Evolutionary conservation across 2,888 invertebrate genomes (phyloP), one percentile per base, ranked within the genome.

Genomic region (Tenthredo amoena): DNA sequence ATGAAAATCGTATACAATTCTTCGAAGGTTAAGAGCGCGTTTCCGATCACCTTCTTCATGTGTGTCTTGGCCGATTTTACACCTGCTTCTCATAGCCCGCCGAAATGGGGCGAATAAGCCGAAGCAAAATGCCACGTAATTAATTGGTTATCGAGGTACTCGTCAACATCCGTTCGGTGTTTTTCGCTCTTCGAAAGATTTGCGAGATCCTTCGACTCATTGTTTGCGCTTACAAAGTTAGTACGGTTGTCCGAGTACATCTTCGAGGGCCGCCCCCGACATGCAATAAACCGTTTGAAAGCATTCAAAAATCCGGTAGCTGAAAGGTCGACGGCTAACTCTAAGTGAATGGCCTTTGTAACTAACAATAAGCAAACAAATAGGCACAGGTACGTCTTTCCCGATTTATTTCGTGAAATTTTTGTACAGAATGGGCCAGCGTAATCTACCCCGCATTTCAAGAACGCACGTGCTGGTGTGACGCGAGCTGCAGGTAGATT

Each of bases 31-130:
- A 90, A 68, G 18, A 81, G 85, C 5, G 83, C 47, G 40, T 87
- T 86, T 5, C 89, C 88, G 6, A 89, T 85, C 1, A 88, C 85
- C 7, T 88, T 85, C 21, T 87, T 87, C 9, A 90, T 79, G 84
- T 91, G 90, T 40, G 86, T 85, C 87, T 92, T 92, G 0, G 89
- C 88, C 7, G 88, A 87, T 79, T 91, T 91, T 4, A 91, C 89
- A 0, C 88, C 88, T 1, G 90, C 86, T 37, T 37, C 37, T 2
- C 37, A 37, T 37, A 37, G 37, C 37, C 37, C 37, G 37, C 37
- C 37, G 37, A 89, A 88, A 79, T 91, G 88, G 2, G 90, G 89
- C 4, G 89, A 88, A 26, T 83, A 79, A 6, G 89, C 87, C 2
- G 90, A 88, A 84, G 88, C 89, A 76, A 91, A 91, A 21, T 89